These are phyloP conservation scores for Cordylochernes scorpioides DNA, from an alignment of 2,888 invertebrate species.

Conservation along the genomic window DNA sequence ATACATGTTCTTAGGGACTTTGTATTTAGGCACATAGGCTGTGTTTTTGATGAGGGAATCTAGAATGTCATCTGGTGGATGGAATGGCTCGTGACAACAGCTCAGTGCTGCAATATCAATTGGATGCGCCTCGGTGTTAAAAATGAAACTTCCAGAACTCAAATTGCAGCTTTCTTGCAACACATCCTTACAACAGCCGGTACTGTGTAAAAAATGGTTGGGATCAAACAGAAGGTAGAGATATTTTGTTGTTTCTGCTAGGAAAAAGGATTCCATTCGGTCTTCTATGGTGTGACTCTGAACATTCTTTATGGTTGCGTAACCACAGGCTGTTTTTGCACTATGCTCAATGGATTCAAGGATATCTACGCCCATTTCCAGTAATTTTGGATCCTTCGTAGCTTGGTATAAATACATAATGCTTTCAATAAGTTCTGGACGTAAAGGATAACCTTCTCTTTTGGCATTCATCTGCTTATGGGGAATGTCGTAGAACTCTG, in stretches of 20 bases:
- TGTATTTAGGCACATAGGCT: too few relatives aligned
- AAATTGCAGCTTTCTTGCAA: conserved; percentile 57
- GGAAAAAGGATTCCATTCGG: conserved; percentile 96
- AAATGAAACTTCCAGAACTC: conserved; percentile 69
- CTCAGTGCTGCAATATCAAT: conserved; percentile 68
- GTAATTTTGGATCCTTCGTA: conserved; percentile 66
- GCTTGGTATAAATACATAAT: conserved; percentile 84
- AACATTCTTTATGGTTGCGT: conserved; percentile 91
- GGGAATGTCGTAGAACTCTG: conserved; percentile 89
- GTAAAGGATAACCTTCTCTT: conserved; percentile 67
- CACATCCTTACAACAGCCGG: conserved; percentile 33
- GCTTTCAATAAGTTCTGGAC: conserved; percentile 81
- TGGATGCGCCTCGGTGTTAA: conserved; percentile 93
- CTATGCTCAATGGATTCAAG: conserved; percentile 74
- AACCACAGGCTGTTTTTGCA: conserved; percentile 78
- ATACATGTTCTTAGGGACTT: too few relatives aligned
- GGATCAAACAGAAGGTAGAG: conserved; percentile 82
- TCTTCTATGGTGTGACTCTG: conserved; percentile 80
- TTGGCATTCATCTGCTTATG: conserved; percentile 48
- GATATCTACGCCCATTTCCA: conserved; percentile 81
- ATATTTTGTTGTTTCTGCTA: conserved; percentile 95
- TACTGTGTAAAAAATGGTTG: conserved; percentile 79
- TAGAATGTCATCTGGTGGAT: too few relatives aligned
- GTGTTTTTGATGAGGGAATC: too few relatives aligned
- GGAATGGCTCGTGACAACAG: too few relatives aligned